Evolutionary conservation across 2,888 invertebrate genomes (phyloP).

Genomic region (Cheilosia grossa): DNA sequence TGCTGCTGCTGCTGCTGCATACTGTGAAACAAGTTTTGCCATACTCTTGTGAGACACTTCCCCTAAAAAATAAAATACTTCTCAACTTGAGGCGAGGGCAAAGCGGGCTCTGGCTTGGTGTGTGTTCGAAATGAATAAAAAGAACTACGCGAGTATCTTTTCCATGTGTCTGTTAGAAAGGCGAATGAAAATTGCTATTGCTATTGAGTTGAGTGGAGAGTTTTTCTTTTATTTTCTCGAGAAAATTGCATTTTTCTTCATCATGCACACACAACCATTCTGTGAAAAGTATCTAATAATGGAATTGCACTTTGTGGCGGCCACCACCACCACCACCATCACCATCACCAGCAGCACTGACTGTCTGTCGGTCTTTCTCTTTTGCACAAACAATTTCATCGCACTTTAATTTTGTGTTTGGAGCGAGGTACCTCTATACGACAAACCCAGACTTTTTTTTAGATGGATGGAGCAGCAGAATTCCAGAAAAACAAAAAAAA

Average conservation of each 20-base stretch:
- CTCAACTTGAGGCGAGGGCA: constrained; percentile 66
- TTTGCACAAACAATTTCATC: constrained; percentile 59
- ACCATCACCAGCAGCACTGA: constrained; percentile 42
- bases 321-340: constrained; percentile 30
- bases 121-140: constrained; percentile 22
- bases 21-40: constrained; percentile 47
- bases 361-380: constrained; percentile 62
- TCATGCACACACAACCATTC: constrained; percentile 65
- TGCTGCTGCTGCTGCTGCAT: constrained; percentile 12
- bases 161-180: constrained; percentile 48
- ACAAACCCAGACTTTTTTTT: constrained; percentile 43
- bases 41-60: constrained; percentile 62
- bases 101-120: constrained; percentile 41
- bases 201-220: neutral
- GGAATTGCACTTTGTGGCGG: constrained; percentile 74
- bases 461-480: constrained; percentile 58
- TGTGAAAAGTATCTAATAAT: constrained; percentile 69
- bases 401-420: constrained; percentile 55
- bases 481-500: constrained; percentile 5
- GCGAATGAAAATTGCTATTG: constrained; percentile 67
- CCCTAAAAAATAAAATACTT: constrained; percentile 50
- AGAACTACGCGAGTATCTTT: constrained; percentile 26
- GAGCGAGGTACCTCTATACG: constrained; percentile 36
- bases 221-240: constrained; percentile 21
- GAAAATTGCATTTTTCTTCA: constrained; percentile 75